These are phyloP conservation scores for Tanypteryx hageni DNA, from an alignment of 2,888 invertebrate species.

Conservation along the genomic window DNA sequence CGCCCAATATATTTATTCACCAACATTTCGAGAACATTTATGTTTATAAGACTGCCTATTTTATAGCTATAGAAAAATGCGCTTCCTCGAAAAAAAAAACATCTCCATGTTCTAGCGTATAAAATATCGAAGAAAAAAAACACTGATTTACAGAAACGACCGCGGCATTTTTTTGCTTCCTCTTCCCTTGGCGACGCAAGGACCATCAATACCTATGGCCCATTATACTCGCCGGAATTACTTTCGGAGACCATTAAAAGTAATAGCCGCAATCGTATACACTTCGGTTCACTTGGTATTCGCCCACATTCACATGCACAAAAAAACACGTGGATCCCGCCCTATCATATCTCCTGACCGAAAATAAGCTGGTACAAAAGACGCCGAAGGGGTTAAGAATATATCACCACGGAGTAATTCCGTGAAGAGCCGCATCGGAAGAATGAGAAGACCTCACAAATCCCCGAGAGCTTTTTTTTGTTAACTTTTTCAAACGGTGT, in stretches of 20 bases:
- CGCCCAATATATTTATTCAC: neutral
- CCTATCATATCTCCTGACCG: neutral
- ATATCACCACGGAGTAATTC: neutral
- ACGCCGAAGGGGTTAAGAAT: neutral
- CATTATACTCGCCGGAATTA: constrained; percentile 52
- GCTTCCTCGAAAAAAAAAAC: neutral
- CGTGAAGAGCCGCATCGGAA: neutral
- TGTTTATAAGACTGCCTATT: constrained; percentile 39
- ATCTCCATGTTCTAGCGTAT: neutral
- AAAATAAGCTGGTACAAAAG: neutral
- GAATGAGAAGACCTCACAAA: constrained; percentile 18
- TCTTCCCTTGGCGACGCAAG: constrained; percentile 14
- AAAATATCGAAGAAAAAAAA: neutral
- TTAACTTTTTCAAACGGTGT: neutral
- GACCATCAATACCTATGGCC: constrained; percentile 54
- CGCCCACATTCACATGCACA: neutral
- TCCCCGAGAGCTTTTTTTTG: neutral
- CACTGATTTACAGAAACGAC: constrained; percentile 55
- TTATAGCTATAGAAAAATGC: constrained; percentile 39
- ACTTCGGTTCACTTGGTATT: constrained; percentile 50
- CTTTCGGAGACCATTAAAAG: constrained; percentile 57
- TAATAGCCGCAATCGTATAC: constrained; percentile 46
- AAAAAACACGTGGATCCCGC: neutral
- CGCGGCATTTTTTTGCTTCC: neutral
- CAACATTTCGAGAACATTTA: neutral